Conservation (phyloP, 1,140 invertebrate species). For the Epicauta chinensis region DNA sequence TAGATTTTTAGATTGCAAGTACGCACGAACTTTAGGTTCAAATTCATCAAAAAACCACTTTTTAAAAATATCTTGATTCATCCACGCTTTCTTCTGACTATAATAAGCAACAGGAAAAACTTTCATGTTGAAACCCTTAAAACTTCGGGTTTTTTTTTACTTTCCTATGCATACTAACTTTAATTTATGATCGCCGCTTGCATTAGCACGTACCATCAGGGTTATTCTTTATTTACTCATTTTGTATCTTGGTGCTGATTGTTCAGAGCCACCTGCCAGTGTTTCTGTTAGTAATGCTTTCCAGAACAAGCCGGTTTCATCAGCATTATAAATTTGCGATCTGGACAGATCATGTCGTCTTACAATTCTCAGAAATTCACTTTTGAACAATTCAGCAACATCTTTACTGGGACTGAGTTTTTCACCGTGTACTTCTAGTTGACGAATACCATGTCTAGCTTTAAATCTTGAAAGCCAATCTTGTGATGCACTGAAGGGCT, state of each 20-base stretch:
- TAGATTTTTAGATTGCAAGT: conserved; percentile 17
- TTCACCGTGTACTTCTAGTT: not conserved
- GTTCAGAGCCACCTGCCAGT: conserved; percentile 30
- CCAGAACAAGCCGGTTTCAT: conserved; percentile 40
- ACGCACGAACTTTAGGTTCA: not conserved
- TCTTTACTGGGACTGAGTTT: conserved; percentile 1
- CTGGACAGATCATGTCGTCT: no score
- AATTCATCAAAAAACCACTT: no score
- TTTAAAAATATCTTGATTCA: no score
- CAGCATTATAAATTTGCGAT: not conserved
- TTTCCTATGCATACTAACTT: conserved; percentile 34
- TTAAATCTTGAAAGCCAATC: conserved; percentile 1
- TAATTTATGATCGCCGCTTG: conserved; percentile 30
- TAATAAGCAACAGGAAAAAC: conserved; percentile 31
- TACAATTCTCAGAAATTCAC: not conserved
- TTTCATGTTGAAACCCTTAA: conserved; percentile 24
- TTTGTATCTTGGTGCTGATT: conserved; percentile 2
- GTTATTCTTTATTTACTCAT: not conserved
- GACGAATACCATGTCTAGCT: conserved; percentile 1
- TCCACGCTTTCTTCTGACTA: conserved; percentile 16
- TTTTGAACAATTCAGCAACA: not conserved
- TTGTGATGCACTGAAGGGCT: not conserved
- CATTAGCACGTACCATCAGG: conserved; percentile 3
- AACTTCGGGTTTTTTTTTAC: conserved; percentile 30
- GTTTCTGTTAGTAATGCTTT: conserved; percentile 38